These are phyloP conservation scores for Anarsia innoxiella DNA, from an alignment of 2,888 invertebrate genomes.

Conservation along the genomic window DNA sequence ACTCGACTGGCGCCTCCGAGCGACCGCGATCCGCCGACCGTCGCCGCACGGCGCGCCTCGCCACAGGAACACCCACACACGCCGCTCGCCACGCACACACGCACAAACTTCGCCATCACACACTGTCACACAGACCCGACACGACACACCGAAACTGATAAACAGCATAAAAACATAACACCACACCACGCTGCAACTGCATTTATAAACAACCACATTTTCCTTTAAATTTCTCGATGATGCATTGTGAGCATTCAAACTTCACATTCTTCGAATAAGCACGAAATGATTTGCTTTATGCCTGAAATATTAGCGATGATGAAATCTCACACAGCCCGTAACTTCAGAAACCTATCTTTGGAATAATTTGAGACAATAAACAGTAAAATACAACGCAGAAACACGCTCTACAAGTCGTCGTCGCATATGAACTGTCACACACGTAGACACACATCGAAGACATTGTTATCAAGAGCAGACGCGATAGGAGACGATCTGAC, in stretches of 20 bases:
- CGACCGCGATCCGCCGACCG: constrained; percentile 42
- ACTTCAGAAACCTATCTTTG: constrained; percentile 17
- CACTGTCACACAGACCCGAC: too few species aligned
- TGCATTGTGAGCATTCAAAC: constrained; percentile 7
- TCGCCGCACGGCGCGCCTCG: constrained; percentile 54
- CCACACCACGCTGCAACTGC: constrained; percentile 59
- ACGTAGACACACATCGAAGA: constrained; percentile 19
- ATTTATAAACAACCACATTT: constrained; percentile 41
- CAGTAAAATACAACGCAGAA: constrained; percentile 30
- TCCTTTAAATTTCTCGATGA: constrained; percentile 20
- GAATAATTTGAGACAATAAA: constrained; percentile 33
- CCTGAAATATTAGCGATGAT: too few species aligned
- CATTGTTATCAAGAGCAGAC: constrained; percentile 39
- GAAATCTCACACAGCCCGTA: too few species aligned
- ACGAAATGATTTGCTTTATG: background rate
- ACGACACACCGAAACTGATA: constrained; percentile 54
- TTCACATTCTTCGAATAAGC: background rate
- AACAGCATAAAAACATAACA: constrained; percentile 64
- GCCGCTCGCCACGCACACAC: constrained; percentile 22
- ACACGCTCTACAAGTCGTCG: constrained; percentile 30
- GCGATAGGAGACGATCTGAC: constrained; percentile 33
- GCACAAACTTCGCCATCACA: constrained; percentile 26
- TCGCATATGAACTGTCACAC: constrained; percentile 23
- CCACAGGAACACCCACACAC: constrained; percentile 35
- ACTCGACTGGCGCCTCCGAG: constrained; percentile 57